Evolutionary conservation across 2,797 vertebrate species (phyloP).

Genomic region (Aphelocoma californica): DNA sequence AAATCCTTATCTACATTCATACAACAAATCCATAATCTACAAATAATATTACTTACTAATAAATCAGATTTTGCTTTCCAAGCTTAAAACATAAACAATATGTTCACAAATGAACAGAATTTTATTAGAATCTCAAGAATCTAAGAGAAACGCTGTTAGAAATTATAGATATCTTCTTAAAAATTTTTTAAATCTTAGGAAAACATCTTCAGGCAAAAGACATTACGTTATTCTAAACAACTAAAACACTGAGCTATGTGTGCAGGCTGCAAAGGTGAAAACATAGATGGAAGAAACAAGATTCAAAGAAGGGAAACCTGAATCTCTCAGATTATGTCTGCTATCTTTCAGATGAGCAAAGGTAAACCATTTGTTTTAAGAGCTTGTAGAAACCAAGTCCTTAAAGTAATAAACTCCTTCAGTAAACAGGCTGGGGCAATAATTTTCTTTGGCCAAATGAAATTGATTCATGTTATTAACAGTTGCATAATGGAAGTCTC

Average conservation of each 20-base stretch:
- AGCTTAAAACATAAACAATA: not conserved
- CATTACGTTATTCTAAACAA: not conserved
- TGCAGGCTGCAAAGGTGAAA: not conserved
- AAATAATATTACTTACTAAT: not conserved
- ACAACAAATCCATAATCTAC: not conserved
- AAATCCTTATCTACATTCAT: not conserved
- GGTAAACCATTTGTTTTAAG: not conserved
- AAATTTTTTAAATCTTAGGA: not conserved
- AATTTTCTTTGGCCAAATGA: constrained; percentile 28
- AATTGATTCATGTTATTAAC: constrained; percentile 37
- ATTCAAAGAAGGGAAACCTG: not conserved
- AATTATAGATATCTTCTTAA: not conserved
- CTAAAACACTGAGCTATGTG: not conserved
- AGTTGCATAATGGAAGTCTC: not conserved
- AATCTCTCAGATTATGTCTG: not conserved
- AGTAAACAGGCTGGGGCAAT: not conserved
- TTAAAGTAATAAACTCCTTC: not conserved
- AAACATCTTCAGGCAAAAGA: not conserved
- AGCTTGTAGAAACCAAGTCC: not conserved
- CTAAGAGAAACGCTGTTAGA: not conserved
- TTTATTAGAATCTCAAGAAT: not conserved
- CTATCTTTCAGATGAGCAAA: not conserved
- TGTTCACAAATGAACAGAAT: not conserved
- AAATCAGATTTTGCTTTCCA: not conserved
- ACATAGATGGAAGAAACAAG: not conserved